phyloP scores from a whole-genome alignment of 1,140 invertebrate genomes.

The Brachionus angularis region DNA sequence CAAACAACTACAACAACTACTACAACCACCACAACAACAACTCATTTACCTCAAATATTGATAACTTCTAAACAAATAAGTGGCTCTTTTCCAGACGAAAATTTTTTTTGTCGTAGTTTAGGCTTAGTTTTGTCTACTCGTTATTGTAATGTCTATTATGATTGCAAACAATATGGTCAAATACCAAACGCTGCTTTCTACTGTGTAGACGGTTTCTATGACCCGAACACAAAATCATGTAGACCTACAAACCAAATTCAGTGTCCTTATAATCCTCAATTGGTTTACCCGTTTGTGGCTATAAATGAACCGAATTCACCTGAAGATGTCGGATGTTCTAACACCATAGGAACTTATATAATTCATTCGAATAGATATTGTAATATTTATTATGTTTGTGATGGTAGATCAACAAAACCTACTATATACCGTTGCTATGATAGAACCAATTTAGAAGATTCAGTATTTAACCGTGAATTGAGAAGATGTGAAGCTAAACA shows the following conservation, averaged over 20 bases:
- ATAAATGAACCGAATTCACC: neutral
- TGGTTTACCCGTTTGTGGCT: slow-evolving; percentile 22
- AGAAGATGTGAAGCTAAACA: neutral
- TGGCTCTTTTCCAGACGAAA: neutral
- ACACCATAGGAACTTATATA: slow-evolving; percentile 1
- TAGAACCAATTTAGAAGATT: neutral
- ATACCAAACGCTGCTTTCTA: neutral
- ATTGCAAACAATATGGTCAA: neutral
- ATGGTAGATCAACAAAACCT: slow-evolving; percentile 16
- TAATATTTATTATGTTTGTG: slow-evolving; percentile 42
- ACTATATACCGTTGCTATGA: slow-evolving; percentile 22
- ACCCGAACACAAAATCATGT: neutral
- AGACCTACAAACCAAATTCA: neutral
- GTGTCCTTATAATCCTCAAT: slow-evolving; percentile 9
- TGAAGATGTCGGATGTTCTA: slow-evolving; percentile 12
- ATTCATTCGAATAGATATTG: slow-evolving; percentile 22
- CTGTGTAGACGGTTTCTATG: slow-evolving; percentile 22
- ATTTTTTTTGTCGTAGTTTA: slow-evolving; percentile 2
- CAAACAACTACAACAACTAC: neutral
- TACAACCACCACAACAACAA: neutral
- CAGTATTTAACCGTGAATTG: neutral
- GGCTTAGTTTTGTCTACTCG: neutral
- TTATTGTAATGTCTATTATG: slow-evolving; percentile 44
- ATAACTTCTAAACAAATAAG: slow-evolving; percentile 1
- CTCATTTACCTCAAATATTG: too few relatives aligned